Base-by-base conservation (phyloP, 2,797 vertebrate species). In the Lophotriccus pileatus region DNA sequence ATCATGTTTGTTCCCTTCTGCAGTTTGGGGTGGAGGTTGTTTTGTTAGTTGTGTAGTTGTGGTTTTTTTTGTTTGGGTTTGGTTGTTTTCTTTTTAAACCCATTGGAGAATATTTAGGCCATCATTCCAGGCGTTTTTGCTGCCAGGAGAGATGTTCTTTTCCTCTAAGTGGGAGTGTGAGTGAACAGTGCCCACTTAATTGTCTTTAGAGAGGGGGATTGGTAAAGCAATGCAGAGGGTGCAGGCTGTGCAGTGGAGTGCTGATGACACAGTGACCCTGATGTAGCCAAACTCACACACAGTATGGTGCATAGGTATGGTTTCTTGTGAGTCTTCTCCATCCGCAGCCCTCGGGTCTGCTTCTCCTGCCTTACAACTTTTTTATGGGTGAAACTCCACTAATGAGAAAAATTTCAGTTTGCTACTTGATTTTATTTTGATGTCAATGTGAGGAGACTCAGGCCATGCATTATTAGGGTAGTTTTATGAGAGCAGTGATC, bases 401-500 rank as follows among this genome's bases (percentile, higher is more conserved):
- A 58, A 84, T 70, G 49, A 76, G 43, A 63, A 79, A 83, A 86
- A 84, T 70, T 93, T 75, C 41, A 50, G 21, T 86, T 88, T 91
- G 62, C 63, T 69, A 1, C 67, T 91, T 78, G 46, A 75, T 89
- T 95, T 92, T 86, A 72, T 43, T 56, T 76, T 60, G 47, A 47
- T 91, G 81, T 49, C 63, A 43, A n/a, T 68, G 36, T 1, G 7
- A 87, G 37, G 56, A 84, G 87, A 46, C 66, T 89, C 36, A 49
- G 70, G 36, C 79, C 7, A 2, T 83, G 89, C 84, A 56, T 91
- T 90, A 76, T 56, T 87, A 89, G 77, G n/a, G 49, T 79, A 73
- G 34, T 90, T 94, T 94, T 91, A 94, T 68, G 91, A 89, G 32
- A 62, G 52, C 37, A 68, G 80, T 37, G 88, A 91, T 88, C 59